Evolutionary conservation across 2,113 vertebrate species (phyloP).

Genomic region (Gymnorhina tibicen): DNA sequence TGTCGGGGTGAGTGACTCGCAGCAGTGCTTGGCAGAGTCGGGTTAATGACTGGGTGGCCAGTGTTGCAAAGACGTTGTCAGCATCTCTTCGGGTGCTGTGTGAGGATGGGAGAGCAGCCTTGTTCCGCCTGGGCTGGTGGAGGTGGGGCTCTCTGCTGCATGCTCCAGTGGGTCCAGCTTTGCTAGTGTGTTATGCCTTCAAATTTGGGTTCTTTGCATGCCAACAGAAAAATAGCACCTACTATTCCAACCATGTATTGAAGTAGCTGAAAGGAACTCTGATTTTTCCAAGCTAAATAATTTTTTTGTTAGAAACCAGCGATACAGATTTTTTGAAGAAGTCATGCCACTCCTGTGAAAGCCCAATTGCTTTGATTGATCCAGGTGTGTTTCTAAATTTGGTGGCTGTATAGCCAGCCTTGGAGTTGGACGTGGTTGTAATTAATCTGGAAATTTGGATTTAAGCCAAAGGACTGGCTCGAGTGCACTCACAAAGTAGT

Average conservation of each 20-base stretch:
- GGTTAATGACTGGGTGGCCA: not conserved
- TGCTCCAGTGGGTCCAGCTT: not conserved
- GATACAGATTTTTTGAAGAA: not conserved
- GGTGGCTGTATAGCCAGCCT: not conserved
- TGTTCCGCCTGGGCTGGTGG: not conserved
- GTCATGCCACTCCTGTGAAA: not conserved
- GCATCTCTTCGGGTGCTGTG: not conserved
- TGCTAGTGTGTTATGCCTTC: not conserved
- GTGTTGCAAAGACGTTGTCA: not conserved
- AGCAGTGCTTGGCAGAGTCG: not conserved
- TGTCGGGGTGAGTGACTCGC: not conserved
- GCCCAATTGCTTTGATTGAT: not conserved
- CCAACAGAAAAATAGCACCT: not conserved
- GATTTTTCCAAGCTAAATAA: not conserved
- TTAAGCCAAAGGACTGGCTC: not conserved
- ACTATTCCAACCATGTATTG: not conserved
- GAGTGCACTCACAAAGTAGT: fast-evolving
- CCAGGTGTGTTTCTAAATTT: not conserved
- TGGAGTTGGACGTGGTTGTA: not conserved
- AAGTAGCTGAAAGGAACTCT: not conserved
- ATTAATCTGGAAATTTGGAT: not conserved
- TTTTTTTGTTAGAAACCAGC: not conserved
- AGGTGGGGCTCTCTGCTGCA: not conserved
- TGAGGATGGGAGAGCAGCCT: not conserved
- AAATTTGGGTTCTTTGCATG: not conserved